Base-by-base conservation (phyloP, 2,113 vertebrate genomes). In the Ammodramus savannarum region DNA sequence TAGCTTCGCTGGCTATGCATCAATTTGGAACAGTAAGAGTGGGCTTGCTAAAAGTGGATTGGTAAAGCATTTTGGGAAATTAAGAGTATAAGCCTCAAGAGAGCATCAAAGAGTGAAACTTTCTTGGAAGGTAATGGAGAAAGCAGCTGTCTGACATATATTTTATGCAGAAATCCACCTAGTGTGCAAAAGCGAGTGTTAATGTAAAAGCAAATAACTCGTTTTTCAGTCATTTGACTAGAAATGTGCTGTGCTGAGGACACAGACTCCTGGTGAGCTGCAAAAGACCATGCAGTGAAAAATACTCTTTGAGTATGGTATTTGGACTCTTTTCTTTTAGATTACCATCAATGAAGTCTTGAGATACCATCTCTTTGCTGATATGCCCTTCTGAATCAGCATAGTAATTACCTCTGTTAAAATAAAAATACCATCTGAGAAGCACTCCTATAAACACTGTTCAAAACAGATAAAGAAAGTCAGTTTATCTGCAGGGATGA, bases 371-470 rank as follows among this genome's bases (percentile, higher is more conserved):
- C 31, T 72, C 27, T 69, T 89, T 90, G 44, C 21, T 80, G 46
- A 62, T 81, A 95, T 74, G 66, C 88, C 72, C 89, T 96, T 79
- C 96, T 75, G 69, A 71, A 61, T 96, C 87, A 97, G 95, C 34
- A 25, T 68, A 93, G 57, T 69, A 92, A 92, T 95, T 93, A 75
- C 58, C 81, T 92, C 79, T 92, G 61, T 89, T 97, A 82, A 94
- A 93, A 74, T 65, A 71, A 75, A 92, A 87, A 85, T 62, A 34
- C 36, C 16, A 49, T 57, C 80, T 93, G 16, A 92, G 54, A 43
- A 82, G 41, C 23, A 54, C 22, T 62, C 14, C 55, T 74, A 5
- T 84, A 75, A 89, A 32, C 17, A 57, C 38, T 55, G 41, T 58
- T 97, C 81, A 89, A 91, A 92, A 69, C 29, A 86, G 55, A 43